Evolutionary conservation across 2,113 vertebrate genomes (phyloP).

Genomic region (Donacobius atricapilla): DNA sequence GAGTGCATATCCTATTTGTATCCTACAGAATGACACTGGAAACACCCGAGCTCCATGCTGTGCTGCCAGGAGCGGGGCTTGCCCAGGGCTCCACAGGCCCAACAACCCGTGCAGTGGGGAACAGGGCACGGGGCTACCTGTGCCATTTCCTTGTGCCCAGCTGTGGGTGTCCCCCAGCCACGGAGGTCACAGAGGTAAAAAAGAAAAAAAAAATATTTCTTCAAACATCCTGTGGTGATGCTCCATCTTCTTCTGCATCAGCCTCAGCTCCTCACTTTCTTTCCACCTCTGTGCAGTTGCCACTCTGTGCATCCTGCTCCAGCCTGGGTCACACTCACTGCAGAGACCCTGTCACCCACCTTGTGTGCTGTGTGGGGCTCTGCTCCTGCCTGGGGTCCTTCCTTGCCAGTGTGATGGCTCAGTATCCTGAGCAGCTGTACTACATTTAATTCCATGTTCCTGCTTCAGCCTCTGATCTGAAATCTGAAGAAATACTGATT

Average conservation of each 20-base stretch:
- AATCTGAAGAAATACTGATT: neutral
- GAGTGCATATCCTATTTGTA: neutral
- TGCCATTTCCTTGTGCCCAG: neutral
- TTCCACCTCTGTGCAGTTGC: neutral
- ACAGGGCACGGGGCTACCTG: accelerated
- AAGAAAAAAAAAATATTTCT: neutral
- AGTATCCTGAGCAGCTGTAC: neutral
- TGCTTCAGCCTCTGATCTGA: neutral
- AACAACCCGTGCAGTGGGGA: neutral
- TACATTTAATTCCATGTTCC: neutral
- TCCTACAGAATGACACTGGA: neutral
- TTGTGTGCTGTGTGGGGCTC: accelerated
- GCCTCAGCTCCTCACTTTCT: neutral
- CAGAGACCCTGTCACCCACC: accelerated
- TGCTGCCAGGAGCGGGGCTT: neutral
- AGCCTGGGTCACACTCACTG: neutral
- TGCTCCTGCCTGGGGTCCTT: neutral
- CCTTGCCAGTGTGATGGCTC: neutral
- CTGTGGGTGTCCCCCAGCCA: accelerated
- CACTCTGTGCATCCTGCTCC: neutral
- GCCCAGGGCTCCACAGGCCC: accelerated
- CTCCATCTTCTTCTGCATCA: neutral
- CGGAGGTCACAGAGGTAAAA: neutral
- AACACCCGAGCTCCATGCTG: neutral
- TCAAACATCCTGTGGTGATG: neutral